Evolutionary conservation across 2,113 vertebrate species (phyloP).

Genomic region (Elephas maximus): DNA sequence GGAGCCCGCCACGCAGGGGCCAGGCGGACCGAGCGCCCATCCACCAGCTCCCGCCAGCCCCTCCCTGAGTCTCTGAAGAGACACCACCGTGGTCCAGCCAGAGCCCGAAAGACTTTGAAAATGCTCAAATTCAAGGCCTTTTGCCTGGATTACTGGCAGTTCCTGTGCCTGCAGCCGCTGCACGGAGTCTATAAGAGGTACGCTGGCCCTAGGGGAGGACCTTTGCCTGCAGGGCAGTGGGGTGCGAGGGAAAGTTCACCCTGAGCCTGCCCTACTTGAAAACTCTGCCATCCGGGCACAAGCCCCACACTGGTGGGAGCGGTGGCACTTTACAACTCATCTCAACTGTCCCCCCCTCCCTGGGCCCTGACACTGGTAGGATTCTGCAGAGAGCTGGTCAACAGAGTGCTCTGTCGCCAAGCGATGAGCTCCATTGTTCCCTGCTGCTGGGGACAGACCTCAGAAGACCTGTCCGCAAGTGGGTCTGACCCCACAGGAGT

Average conservation of each 20-base stretch:
- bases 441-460: neutral
- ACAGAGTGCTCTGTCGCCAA: neutral
- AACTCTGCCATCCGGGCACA: neutral
- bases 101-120: constrained; percentile 70
- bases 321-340: neutral
- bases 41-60: neutral
- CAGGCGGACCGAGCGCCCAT: neutral
- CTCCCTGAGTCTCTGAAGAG: neutral
- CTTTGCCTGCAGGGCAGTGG: neutral
- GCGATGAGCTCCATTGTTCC: neutral
- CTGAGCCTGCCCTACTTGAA: rapidly evolving
- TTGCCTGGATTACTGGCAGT: constrained; percentile 99
- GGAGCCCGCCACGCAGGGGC: neutral
- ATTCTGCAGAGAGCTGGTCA: neutral
- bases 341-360: neutral
- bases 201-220: constrained; percentile 72
- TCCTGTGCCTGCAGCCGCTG: constrained; percentile 97
- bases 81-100: neutral
- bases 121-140: constrained; percentile 98
- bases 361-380: neutral
- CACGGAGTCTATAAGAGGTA: constrained; percentile 97
- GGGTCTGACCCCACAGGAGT: neutral
- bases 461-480: neutral
- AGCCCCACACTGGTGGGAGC: neutral
- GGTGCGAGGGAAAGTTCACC: neutral